A percentile compares a stretch with the other conserved stretches of the same genome.
These are phyloP conservation scores for Scolopax mira DNA, from an alignment of 2,113 vertebrate genomes.

Conservation along the genomic window DNA sequence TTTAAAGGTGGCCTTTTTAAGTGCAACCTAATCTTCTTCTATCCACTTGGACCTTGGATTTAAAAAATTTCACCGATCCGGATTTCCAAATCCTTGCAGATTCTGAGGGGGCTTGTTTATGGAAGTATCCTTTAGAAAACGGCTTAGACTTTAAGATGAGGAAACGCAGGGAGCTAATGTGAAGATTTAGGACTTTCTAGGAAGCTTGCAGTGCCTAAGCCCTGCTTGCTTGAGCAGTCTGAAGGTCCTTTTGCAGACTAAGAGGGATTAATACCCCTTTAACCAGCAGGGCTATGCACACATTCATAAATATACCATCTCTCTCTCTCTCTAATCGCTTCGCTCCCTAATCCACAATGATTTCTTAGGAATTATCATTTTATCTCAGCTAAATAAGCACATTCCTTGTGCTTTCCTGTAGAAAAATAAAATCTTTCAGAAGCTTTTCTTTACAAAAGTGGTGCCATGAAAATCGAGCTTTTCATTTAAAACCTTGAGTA, in stretches of 20 bases:
- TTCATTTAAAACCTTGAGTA: conserved; percentile 52
- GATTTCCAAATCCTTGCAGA: conserved; percentile 86
- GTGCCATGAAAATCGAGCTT: conserved; percentile 40
- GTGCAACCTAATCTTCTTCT: conserved; percentile 82
- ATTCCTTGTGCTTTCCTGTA: conserved; percentile 84
- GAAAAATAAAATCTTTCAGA: conserved; percentile 74
- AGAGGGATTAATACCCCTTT: conserved; percentile 99
- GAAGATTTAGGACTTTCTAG: conserved; percentile 96
- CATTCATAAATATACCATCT: conserved; percentile 77
- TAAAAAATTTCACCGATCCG: conserved; percentile 82
- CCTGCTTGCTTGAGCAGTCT: conserved; percentile 90
- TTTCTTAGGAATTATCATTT: conserved; percentile 89
- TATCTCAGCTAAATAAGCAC: conserved; percentile 91
- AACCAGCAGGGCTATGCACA: conserved; percentile 87
- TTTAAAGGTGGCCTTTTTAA: conserved; percentile 78
- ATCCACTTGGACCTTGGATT: conserved; percentile 81
- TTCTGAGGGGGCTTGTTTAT: conserved; percentile 89
- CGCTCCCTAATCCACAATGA: conserved; percentile 87
- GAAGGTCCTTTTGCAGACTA: conserved; percentile 92
- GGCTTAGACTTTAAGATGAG: conserved; percentile 93
- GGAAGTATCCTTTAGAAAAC: conserved; percentile 93
- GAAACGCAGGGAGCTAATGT: conserved; percentile 93
- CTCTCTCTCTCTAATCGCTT: conserved; percentile 79
- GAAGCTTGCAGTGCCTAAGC: conserved; percentile 91
- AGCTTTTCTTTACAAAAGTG: conserved; percentile 62